Evolutionary conservation across 2,797 vertebrate species (phyloP).

Genomic region (Acanthurus lineatus): DNA sequence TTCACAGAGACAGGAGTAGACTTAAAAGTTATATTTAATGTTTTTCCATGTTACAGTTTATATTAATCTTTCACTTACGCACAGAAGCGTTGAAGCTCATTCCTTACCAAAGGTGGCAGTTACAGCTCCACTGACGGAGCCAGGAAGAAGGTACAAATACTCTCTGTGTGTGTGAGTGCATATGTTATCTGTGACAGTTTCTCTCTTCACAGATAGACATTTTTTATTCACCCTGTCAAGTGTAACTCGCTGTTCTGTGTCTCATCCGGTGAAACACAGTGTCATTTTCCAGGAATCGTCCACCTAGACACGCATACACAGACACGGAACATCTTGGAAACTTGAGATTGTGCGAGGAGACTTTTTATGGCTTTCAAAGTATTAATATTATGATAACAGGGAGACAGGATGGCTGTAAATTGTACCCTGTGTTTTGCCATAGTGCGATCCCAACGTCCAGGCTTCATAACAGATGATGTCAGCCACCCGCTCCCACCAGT

Average conservation of each 20-base stretch:
- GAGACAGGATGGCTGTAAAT: slow-evolving; percentile 51
- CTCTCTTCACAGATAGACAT: slow-evolving; percentile 48
- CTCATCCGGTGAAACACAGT: slow-evolving; percentile 53
- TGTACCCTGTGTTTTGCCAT: slow-evolving; percentile 52
- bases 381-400: slow-evolving; percentile 65
- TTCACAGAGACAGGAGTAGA: slow-evolving; percentile 34
- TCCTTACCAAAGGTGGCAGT: slow-evolving; percentile 70
- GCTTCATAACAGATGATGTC: slow-evolving; percentile 72
- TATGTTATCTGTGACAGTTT: slow-evolving; percentile 55
- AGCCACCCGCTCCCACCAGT: slow-evolving; percentile 49
- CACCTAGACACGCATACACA: not conserved
- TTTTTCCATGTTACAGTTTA: slow-evolving; percentile 28
- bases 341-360: slow-evolving; percentile 46
- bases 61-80: slow-evolving; percentile 14
- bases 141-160: slow-evolving; percentile 70
- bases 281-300: slow-evolving; percentile 51
- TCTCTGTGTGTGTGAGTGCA: slow-evolving; percentile 68
- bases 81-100: slow-evolving; percentile 30
- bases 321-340: slow-evolving; percentile 29
- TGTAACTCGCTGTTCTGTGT: slow-evolving; percentile 59
- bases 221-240: slow-evolving; percentile 47
- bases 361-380: slow-evolving; percentile 45
- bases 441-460: slow-evolving; percentile 44
- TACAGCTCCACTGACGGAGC: slow-evolving; percentile 58
- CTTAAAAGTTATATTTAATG: slow-evolving; percentile 4